Percentiles rank a stretch among this genome's conserved stretches.
These are phyloP conservation scores for Amphiprion ocellaris DNA, from an alignment of 2,113 vertebrate species.

Conservation along the genomic window DNA sequence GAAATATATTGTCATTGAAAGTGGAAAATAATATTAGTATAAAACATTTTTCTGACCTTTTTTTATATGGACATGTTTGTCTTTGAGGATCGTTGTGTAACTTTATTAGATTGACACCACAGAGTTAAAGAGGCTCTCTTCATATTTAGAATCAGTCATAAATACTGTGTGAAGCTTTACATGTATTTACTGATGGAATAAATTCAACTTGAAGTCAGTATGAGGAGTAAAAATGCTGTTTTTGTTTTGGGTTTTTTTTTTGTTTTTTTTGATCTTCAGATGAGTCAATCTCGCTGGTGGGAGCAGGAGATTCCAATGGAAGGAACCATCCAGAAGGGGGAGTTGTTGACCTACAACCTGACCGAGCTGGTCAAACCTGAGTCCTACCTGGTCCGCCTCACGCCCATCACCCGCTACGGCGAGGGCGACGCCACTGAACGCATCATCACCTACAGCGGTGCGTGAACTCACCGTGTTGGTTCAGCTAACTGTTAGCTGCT, in stretches of 20 bases:
- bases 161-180: no score
- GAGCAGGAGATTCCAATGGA: constrained; percentile 79
- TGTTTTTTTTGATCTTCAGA: constrained; percentile 30
- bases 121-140: no score
- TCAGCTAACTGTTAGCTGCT: neutral
- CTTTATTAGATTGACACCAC: no score
- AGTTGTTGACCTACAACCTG: constrained; percentile 79
- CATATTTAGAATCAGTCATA: no score
- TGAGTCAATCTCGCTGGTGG: constrained; percentile 76
- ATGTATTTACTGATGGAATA: no score
- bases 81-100: no score
- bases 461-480: neutral
- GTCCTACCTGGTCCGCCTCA: constrained; percentile 79
- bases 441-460: constrained; percentile 74
- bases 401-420: constrained; percentile 78
- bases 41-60: no score
- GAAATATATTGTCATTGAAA: no score
- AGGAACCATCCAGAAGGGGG: constrained; percentile 69
- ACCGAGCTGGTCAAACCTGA: constrained; percentile 75
- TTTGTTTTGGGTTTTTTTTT: neutral
- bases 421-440: constrained; percentile 77
- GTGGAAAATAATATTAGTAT: no score
- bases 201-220: no score
- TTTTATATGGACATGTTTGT: no score
- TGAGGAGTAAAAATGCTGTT: neutral